Percentiles rank a stretch among this genome's conserved stretches.
phyloP scores from a whole-genome alignment of 2,113 vertebrate species.

The Sprattus sprattus region DNA sequence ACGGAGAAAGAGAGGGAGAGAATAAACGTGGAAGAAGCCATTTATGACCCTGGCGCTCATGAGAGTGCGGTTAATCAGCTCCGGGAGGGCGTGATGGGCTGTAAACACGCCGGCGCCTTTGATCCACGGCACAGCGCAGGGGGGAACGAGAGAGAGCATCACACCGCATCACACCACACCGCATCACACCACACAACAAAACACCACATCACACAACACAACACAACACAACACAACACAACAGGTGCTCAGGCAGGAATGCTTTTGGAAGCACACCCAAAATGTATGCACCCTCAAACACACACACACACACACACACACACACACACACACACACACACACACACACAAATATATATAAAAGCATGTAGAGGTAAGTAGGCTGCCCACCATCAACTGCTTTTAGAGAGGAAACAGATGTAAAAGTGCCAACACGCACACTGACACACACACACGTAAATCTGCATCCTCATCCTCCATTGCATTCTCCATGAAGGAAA shows the following conservation, averaged over 20 bases:
- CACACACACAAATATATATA: conserved; percentile 29
- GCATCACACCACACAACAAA: no score
- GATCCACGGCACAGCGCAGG: not conserved
- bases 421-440: conserved; percentile 17
- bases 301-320: conserved; percentile 49
- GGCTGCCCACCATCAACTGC: no score
- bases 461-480: not conserved
- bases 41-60: not conserved
- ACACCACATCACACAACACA: no score
- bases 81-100: not conserved
- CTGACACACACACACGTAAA: conserved; percentile 45
- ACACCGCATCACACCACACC: conserved; percentile 40
- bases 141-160: not conserved
- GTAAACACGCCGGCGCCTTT: not conserved
- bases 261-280: not conserved
- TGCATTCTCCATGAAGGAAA: not conserved
- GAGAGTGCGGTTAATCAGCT: not conserved
- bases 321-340: conserved; percentile 44
- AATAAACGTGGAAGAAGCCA: conserved; percentile 31
- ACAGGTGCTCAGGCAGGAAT: not conserved
- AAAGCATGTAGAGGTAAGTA: no score
- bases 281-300: conserved; percentile 54
- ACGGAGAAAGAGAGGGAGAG: not conserved
- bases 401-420: no score
- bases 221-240: not conserved